These are phyloP conservation scores for Esox niger DNA, from an alignment of 2,113 vertebrate genomes.

Conservation along the genomic window DNA sequence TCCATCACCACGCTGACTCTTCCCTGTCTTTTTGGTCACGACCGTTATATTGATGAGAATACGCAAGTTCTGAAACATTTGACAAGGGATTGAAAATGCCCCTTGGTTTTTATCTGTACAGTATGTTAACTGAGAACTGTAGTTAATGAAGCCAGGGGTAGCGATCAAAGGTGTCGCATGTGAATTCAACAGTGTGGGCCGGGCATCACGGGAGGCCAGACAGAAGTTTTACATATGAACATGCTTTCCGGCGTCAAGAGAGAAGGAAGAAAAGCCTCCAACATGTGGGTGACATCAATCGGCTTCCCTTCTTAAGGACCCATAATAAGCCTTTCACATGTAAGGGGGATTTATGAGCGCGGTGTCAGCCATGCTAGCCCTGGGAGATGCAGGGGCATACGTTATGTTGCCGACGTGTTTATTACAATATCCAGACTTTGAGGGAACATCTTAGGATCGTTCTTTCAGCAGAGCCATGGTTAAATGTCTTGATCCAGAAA, in stretches of 20 bases:
- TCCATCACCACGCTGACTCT: not conserved
- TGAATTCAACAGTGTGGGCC: slow-evolving; percentile 19
- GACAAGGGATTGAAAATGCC: not conserved
- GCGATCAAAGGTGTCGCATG: slow-evolving; percentile 26
- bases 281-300: slow-evolving; percentile 59
- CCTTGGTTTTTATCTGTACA: not conserved
- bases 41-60: not conserved
- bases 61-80: slow-evolving; percentile 19
- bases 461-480: slow-evolving; percentile 36
- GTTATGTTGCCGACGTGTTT: slow-evolving; percentile 41
- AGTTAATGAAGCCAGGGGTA: slow-evolving; percentile 12
- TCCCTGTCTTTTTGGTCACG: not conserved
- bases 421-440: slow-evolving; percentile 36
- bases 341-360: slow-evolving; percentile 54
- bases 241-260: slow-evolving; percentile 33
- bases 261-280: slow-evolving; percentile 25
- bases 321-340: slow-evolving; percentile 49
- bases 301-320: slow-evolving; percentile 13
- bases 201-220: not conserved
- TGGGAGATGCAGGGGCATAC: slow-evolving; percentile 35
- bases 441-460: slow-evolving; percentile 23
- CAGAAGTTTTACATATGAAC: slow-evolving; percentile 60
- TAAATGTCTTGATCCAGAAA: slow-evolving; percentile 35
- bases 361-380: slow-evolving; percentile 40
- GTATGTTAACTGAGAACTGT: slow-evolving; percentile 22